Evolutionary conservation across 2,113 vertebrate species (phyloP).

Genomic region (Phasianus colchicus): DNA sequence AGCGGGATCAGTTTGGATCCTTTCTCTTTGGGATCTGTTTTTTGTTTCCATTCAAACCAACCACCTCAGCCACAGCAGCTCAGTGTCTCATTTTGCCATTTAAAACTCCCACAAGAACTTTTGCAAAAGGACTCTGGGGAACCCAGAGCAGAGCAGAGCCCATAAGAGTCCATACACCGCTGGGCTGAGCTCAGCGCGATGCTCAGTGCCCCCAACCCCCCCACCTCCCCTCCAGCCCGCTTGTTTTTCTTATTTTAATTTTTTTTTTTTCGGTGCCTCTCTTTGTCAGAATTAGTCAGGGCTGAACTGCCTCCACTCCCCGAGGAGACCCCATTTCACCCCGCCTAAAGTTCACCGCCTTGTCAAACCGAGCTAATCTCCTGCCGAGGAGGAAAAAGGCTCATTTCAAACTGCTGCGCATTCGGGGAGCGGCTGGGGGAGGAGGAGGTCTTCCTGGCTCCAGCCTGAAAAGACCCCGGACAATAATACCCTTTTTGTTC

Average conservation of each 20-base stretch:
- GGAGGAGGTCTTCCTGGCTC: constrained; percentile 78
- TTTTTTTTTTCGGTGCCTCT: constrained; percentile 32
- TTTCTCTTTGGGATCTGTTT: rapidly evolving
- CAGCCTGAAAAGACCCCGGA: constrained; percentile 83
- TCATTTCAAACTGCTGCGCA: constrained; percentile 77
- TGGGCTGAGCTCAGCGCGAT: too few relatives aligned
- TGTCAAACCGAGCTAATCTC: constrained; percentile 85
- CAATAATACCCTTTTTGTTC: constrained; percentile 88
- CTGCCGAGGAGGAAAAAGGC: constrained; percentile 78
- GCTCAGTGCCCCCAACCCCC: background rate
- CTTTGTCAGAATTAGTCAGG: constrained; percentile 71
- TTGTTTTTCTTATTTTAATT: constrained; percentile 67
- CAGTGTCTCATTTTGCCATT: background rate
- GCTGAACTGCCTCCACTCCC: constrained; percentile 75
- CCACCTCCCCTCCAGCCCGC: constrained; percentile 10
- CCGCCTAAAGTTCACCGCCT: constrained; percentile 83
- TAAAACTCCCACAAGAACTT: background rate
- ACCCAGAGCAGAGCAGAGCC: too few relatives aligned
- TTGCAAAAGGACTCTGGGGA: background rate
- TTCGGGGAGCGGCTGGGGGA: constrained; percentile 61
- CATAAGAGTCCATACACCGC: too few relatives aligned
- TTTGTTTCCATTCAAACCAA: rapidly evolving
- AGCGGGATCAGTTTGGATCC: background rate
- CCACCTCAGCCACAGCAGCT: background rate
- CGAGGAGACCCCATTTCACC: constrained; percentile 77